These are phyloP conservation scores for Panagrolaimus sp. DNA, from an alignment of 1,140 invertebrate species.

Conservation along the genomic window DNA sequence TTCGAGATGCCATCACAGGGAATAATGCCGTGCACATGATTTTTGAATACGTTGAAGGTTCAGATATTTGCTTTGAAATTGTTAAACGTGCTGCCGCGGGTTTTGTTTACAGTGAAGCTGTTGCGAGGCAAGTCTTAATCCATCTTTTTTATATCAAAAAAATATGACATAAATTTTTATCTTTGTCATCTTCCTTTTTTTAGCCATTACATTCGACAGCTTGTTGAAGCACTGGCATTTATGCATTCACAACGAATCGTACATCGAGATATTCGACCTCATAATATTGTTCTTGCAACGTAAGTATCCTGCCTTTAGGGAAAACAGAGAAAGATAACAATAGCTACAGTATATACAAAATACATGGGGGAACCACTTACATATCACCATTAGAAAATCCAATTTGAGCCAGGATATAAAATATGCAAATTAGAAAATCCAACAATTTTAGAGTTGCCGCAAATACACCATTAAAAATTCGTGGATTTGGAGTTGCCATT, in stretches of 20 bases:
- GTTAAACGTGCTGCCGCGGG: constrained; percentile 86
- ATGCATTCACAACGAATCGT: constrained; percentile 52
- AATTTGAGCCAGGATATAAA: too few relatives aligned
- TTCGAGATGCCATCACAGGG: constrained; percentile 93
- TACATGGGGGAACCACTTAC: neutral
- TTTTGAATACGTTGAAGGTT: constrained; percentile 66
- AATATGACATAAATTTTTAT: neutral
- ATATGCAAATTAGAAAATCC: too few relatives aligned
- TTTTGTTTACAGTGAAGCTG: constrained; percentile 97
- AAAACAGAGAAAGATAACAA: constrained; percentile 69
- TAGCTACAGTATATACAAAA: neutral
- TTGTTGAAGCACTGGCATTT: constrained; percentile 55
- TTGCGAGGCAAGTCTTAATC: constrained; percentile 75
- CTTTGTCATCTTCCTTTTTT: constrained; percentile 21
- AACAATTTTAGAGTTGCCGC: constrained; percentile 70
- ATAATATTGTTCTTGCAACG: constrained; percentile 83
- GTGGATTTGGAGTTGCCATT: constrained; percentile 92
- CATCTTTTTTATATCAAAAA: too few relatives aligned
- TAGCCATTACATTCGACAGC: constrained; percentile 55
- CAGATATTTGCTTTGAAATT: constrained; percentile 93
- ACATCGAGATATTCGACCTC: constrained; percentile 56
- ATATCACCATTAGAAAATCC: too few relatives aligned
- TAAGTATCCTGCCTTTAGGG: constrained; percentile 87
- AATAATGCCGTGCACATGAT: constrained; percentile 95
- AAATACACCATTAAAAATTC: constrained; percentile 92